Base-by-base conservation (phyloP, 1,140 invertebrate species). In the Heterodera schachtii region DNA sequence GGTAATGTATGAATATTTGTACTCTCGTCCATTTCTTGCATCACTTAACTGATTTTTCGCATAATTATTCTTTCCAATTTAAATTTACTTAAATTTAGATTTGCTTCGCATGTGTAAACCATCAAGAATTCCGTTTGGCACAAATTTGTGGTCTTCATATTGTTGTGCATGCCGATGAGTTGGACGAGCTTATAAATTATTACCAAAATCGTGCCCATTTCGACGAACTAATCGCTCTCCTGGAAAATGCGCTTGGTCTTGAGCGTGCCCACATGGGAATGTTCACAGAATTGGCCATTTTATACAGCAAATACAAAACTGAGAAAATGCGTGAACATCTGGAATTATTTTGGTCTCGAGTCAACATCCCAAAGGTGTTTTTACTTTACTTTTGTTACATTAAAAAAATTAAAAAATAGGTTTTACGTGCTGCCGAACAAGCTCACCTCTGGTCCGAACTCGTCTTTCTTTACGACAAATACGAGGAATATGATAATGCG, bases 231-330 rank as follows among this genome's bases (percentile, higher is more conserved):
- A 99, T 99, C 85, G 94, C 95, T 83, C 91, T 99, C 69, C 91
- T 99, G 52, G 98, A 99, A 91, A 96, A 97, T 60, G 97, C 97
- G 6, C 91, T 99, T 73, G 92, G 97, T 2, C 91, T 99, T 64
- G 98, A 99, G 91, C 93, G 98, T 60, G 97, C 97, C 43, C 98
- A 99, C 89, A 99, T 99, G 97, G 98, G 98, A 81, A 99, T 99
- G 97, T 99, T 99, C 91, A 99, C 97, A 3, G 98, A 99, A 91
- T 92, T 99, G 81, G 98, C 97, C 73, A 98, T 98, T 89, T 93
- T 99, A 5, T 99, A 99, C 92, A 98, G 96, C 76, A 98, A 98
- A 92, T 99, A 96, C 91, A 99, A 99, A 91, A 95, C 97, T 0
- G 94, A 95, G 79, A 98, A 98, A 91, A 98, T 99, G 96, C 93